Evolutionary conservation across 2,888 invertebrate species (phyloP), one percentile per base, ranked within the genome.

Genomic region (Drosophila macrospina): DNA sequence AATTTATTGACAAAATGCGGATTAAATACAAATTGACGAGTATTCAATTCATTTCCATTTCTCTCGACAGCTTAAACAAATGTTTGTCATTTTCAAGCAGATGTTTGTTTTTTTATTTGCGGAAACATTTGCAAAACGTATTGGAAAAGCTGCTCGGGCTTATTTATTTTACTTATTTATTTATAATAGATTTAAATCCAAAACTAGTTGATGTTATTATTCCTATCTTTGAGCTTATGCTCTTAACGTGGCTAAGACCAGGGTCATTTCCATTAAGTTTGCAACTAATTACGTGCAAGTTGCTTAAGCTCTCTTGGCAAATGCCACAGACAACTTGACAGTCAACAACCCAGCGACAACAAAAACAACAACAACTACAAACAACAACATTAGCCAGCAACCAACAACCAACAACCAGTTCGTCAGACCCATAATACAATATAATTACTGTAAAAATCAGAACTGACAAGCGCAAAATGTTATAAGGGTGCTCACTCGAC

Each of bases 401-500:
- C n/a, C 16, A 66, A 39, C 45, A 52, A 34, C 15, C 55, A 61
- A 6, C 52, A 37, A 42, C 20, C 69, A 56, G 45, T 67, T 70
- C 74, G 74, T 72, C 72, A 64, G 63, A 57, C 28, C 55, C 68
- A 69, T 85, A 82, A 85, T 86, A 83, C 78, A 86, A 80, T 84
- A 84, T 84, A 85, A 85, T 85, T 85, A 85, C 80, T 74, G 78
- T 74, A 85, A 85, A 85, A 85, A 85, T 87, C 83, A 80, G 71
- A 82, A 69, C 74, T 71, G 74, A 78, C 74, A 80, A 68, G 73
- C 67, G 47, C 56, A 56, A 63, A 62, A 67, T 62, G 67, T 61
- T 73, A 61, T 71, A 71, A 76, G 74, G 69, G 69, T 70, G 74
- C 57, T 30, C 59, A 51, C 45, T 55, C 47, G 39, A 48, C 45